Conservation (phyloP, 2,113 vertebrate genomes). For the Cochlearius cochlearius region DNA sequence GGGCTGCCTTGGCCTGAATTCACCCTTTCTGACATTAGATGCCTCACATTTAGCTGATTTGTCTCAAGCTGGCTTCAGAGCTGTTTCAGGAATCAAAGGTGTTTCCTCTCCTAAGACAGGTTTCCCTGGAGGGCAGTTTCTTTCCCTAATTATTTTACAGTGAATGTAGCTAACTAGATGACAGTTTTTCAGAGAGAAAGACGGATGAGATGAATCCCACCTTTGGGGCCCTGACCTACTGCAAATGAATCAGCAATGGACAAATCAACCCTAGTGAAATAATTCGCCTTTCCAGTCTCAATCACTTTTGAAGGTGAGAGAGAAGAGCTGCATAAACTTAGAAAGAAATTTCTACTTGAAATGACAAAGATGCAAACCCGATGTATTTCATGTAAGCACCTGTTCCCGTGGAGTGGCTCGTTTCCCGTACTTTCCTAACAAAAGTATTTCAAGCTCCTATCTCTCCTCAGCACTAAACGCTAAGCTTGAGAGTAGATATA, state of each 20-base stretch:
- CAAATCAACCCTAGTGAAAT: neutral
- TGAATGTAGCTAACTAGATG: neutral
- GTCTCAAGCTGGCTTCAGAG: neutral
- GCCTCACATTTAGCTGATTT: neutral
- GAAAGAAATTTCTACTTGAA: neutral
- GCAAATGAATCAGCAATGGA: neutral
- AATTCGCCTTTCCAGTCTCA: neutral
- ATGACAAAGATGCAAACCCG: neutral
- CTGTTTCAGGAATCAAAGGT: neutral
- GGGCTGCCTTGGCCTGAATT: accelerated
- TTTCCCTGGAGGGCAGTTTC: neutral
- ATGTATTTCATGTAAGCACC: neutral
- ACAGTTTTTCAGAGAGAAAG: neutral
- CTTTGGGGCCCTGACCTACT: neutral
- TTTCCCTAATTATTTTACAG: neutral
- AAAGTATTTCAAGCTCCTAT: neutral
- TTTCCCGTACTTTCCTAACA: neutral
- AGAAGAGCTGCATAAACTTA: neutral
- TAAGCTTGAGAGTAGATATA: neutral
- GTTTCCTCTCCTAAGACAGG: neutral
- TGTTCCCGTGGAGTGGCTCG: neutral
- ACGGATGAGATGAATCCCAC: neutral
- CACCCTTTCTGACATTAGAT: neutral
- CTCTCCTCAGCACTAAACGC: neutral
- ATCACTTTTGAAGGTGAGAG: neutral